Conservation (phyloP, 2,797 vertebrate genomes). For the Enteromius radiatus region DNA sequence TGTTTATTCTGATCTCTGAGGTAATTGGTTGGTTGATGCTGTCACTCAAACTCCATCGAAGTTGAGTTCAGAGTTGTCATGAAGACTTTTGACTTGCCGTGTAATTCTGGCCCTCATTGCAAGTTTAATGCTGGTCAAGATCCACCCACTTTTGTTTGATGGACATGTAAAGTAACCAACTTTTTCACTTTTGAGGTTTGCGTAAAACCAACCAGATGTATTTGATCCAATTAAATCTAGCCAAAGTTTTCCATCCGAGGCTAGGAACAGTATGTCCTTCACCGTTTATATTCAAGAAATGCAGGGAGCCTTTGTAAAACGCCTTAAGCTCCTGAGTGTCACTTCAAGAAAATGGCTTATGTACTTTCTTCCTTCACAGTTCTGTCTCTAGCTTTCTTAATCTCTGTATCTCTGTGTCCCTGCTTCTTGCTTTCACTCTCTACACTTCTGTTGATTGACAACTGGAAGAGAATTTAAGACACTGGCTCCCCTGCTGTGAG, state of each 20-base stretch:
- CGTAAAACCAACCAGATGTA: background rate
- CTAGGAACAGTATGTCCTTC: constrained; percentile 11
- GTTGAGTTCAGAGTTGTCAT: background rate
- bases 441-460: constrained; percentile 16
- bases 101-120: background rate
- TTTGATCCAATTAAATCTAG: background rate
- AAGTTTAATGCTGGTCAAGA: background rate
- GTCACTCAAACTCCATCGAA: background rate
- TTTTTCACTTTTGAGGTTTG: background rate
- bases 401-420: constrained; percentile 12
- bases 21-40: constrained; percentile 20
- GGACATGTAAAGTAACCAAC: background rate
- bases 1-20: constrained; percentile 23
- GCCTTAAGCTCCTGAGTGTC: constrained; percentile 2
- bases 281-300: background rate
- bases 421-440: background rate
- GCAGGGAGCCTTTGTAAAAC: constrained; percentile 5
- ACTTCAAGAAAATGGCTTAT: background rate
- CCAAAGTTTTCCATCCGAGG: background rate
- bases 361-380: constrained; percentile 8
- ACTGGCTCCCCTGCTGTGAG: constrained; percentile 6
- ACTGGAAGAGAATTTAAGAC: constrained; percentile 8
- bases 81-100: background rate
- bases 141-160: background rate
- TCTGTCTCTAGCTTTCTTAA: constrained; percentile 2